These are phyloP conservation scores for Aptenodytes patagonicus DNA, from an alignment of 2,113 vertebrate genomes.

Conservation along the genomic window DNA sequence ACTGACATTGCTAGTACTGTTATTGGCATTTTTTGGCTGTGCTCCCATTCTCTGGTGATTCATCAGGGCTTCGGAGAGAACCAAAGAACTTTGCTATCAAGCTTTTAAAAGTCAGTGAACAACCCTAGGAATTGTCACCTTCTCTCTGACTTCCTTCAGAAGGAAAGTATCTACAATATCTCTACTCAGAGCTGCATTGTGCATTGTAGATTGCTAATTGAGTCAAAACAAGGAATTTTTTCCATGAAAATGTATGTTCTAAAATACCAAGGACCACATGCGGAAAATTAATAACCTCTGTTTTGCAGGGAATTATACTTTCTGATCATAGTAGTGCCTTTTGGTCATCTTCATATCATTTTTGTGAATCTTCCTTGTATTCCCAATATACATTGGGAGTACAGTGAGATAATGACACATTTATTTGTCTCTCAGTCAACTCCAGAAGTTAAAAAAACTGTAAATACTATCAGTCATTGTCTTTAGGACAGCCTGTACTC, in stretches of 20 bases:
- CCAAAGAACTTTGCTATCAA: neutral
- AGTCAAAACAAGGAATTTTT: neutral
- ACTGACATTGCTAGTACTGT: neutral
- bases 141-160: neutral
- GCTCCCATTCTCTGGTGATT: neutral
- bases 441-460: neutral
- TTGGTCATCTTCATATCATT: neutral
- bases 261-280: neutral
- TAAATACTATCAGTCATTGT: neutral
- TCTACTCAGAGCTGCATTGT: neutral
- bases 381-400: neutral
- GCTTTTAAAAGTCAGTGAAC: neutral
- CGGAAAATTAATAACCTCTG: neutral
- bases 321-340: neutral
- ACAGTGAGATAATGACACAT: neutral
- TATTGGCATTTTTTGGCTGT: neutral
- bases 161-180: neutral
- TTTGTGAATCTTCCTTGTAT: neutral
- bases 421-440: neutral
- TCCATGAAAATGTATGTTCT: neutral
- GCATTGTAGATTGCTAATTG: neutral
- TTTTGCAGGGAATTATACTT: neutral
- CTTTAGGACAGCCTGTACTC: neutral
- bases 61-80: neutral
- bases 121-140: neutral